Conservation (phyloP, 2,113 vertebrate genomes). For the Toxotes jaculatrix region DNA sequence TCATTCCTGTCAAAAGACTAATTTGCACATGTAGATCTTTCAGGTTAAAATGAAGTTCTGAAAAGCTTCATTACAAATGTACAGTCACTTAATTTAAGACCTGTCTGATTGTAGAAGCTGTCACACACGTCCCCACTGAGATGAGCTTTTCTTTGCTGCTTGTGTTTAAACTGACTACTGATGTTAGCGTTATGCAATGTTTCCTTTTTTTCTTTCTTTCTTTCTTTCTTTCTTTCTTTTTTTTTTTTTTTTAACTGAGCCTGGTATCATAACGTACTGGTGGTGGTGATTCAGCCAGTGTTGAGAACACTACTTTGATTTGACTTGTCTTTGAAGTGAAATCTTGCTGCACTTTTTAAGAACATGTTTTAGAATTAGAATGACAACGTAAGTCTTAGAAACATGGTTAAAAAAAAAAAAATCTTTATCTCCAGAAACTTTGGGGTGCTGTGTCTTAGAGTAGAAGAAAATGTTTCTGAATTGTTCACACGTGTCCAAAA, state of each 20-base stretch:
- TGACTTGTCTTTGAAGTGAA: conserved; percentile 71
- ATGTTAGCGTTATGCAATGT: conserved; percentile 56
- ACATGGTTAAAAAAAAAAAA: conserved; percentile 43
- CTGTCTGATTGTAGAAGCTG: conserved; percentile 46
- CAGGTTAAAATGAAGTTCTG: conserved; percentile 60
- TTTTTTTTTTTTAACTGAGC: conserved; percentile 32
- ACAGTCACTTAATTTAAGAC: conserved; percentile 56
- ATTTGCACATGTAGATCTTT: conserved; percentile 76
- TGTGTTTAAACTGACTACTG: conserved; percentile 64
- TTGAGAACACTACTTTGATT: conserved; percentile 69
- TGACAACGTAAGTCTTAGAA: conserved; percentile 62
- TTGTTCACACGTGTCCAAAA: conserved; percentile 46
- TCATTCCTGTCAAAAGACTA: conserved; percentile 54
- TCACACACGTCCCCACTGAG: conserved; percentile 41
- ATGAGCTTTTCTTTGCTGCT: conserved; percentile 52
- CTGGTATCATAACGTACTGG: conserved; percentile 33
- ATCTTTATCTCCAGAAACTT: conserved; percentile 37
- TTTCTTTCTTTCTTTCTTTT: neutral
- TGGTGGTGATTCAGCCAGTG: conserved; percentile 47
- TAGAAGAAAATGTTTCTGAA: conserved; percentile 45
- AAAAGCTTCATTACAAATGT: conserved; percentile 65
- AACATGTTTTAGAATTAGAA: conserved; percentile 72
- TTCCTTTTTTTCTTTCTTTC: conserved; percentile 17
- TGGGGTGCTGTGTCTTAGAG: conserved; percentile 62
- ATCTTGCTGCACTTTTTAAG: conserved; percentile 82